Evolutionary conservation across 2,888 invertebrate genomes (phyloP), one percentile per base, ranked within the genome.

Genomic region (Acanthosepion esculentum): DNA sequence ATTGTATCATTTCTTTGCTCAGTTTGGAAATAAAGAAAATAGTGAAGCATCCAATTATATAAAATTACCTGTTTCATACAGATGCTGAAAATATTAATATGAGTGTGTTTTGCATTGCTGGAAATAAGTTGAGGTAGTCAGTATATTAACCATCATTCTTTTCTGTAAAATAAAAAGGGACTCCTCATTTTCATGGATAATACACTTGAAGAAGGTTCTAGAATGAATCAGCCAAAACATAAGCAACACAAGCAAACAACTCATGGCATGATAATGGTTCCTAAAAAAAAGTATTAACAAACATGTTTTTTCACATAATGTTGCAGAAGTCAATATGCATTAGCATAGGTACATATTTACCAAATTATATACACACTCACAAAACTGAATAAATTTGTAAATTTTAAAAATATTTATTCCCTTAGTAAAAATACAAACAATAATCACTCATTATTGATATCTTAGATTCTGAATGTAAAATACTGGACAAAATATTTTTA

Each of bases 381-480:
- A 78, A 10, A 78, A 59, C 59, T 59, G 59, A 23, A 59, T 59
- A 59, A 59, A 59, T 59, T 23, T n/a, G n/a, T 78, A n/a, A 0
- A 78, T 78, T 78, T 78, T 26, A 29, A n/a, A 78, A 78, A n/a
- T 78, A 78, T 15, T 15, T 78, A 78, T 78, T 33, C 15, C 26
- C 78, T 78, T n/a, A 33, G n/a, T 12, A n/a, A 78, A 78, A 33
- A 33, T 12, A n/a, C n/a, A 78, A 78, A 33, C 23, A 33, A 78
- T 78, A 78, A n/a, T 78, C 33, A 78, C n/a, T n/a, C 78, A 78
- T 78, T 78, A 78, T n/a, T 78, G 78, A 78, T 33, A 78, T n/a
- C n/a, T 78, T n/a, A 59, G 33, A 12, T 78, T 78, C 33, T 78
- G 12, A 78, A 78, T n/a, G 78, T 78, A 2, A 18, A 78, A 78